Base-by-base conservation (phyloP, 2,113 vertebrate species). In the Ammodytes marinus region DNA sequence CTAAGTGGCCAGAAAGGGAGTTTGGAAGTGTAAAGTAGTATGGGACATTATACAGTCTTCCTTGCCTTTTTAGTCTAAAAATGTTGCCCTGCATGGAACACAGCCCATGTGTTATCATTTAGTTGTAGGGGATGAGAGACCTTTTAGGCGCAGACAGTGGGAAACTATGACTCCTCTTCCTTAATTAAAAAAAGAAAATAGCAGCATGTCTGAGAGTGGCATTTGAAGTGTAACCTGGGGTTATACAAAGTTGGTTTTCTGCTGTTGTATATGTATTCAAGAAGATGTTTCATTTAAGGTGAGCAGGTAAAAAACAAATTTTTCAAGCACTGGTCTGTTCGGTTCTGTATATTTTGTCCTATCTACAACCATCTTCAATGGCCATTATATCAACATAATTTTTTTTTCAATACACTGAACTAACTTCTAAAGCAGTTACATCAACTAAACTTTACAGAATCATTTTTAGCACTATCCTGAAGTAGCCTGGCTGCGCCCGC, bases 161-260 rank as follows among this genome's bases (percentile, higher is more conserved):
- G 75, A 83, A 74, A 84, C 68, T 64, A 53, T 72, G 50, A 69
- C 67, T 74, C 35, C 59, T 64, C 52, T 79, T 46, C 43, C 64
- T 72, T 77, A 46, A 74, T 91, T 59, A 86, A 90, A 85, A 69
- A 55, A 68, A 80, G 67, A 52, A 90, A 85, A 84, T 84, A 77
- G 80, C 85, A 79, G 73, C 55, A 67, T 82, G 77, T 91, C 78
- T 86, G 79, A 73, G 68, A 82, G 74, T 79, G 83, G 67, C 65
- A 82, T 83, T 77, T 85, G 53, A 78, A 65, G 57, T 74, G 42
- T 73, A 86, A 89, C 59, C 74, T 80, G 82, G 83, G 73, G 69
- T 89, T 86, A 85, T 14, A 61, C 80, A 63, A 73, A 77, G 86
- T 47, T 76, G 63, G 69, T 74, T 82, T 77, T 82, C n/a, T 77